Base-by-base conservation (phyloP, 2,888 invertebrate genomes). In the Drosophila pseudotakahashii region DNA sequence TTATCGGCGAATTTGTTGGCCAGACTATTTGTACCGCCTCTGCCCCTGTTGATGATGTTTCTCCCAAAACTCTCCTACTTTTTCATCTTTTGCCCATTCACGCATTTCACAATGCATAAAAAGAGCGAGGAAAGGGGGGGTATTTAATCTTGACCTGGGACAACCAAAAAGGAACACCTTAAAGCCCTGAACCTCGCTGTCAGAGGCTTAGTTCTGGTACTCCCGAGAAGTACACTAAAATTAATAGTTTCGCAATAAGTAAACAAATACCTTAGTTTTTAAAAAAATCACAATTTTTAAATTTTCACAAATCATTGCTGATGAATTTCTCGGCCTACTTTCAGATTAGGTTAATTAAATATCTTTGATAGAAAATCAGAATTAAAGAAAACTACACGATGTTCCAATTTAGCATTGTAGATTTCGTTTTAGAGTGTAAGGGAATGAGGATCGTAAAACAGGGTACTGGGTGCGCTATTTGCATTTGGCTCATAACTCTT, bases 401-500 rank as follows among this genome's bases (percentile, higher is more conserved):
- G 19, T 19, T 11, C 10, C 19, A 19, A 2, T 13, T 39, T 30
- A 30, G 0, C 34, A 14, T 14, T 11, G 0, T 19, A 7, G 5
- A 34, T 37, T 48, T 58, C 13, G 19, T 14, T 57, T 47, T 47
- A 19, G 16, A 53, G 45, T 62, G 53, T 47, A 52, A 61, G 51
- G 64, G 30, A 34, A 23, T 10, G 64, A 70, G 81, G 55, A 77
- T 75, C 77, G 72, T 83, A 81, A 83, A 80, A 81, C 58, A 71
- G 55, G 54, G 72, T 84, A 67, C 52, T 67, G 61, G 79, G 70
- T 44, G 59, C 44, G 57, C 54, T 77, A 86, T 84, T 84, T 88
- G 81, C 89, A 84, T 84, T 88, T 86, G 84, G 76, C 87, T 87
- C 81, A 87, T 84, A 88, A 88, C 89, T 88, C 84, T 86, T 86